Conservation (phyloP, 1,140 invertebrate genomes). For the Drosophila athabasca region DNA sequence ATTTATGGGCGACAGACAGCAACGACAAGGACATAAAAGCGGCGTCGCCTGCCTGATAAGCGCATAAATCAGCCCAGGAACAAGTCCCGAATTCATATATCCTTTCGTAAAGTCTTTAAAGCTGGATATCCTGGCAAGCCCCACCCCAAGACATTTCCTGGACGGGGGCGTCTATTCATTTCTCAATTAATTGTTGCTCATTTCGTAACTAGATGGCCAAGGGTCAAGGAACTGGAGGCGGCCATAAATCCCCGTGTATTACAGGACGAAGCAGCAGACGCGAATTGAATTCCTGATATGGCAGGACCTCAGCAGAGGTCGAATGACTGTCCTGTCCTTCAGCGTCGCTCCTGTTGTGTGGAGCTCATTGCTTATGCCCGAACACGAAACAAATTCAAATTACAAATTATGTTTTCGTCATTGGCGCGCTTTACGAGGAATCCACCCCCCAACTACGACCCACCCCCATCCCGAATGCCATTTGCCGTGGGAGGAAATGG, state of each 20-base stretch:
- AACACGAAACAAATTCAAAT: slow-evolving; percentile 83
- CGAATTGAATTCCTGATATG: slow-evolving; percentile 28
- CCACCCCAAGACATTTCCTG: too few species aligned
- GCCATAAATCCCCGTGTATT: not conserved
- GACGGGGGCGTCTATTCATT: too few species aligned
- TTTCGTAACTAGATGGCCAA: too few species aligned
- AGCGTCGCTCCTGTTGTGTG: not conserved
- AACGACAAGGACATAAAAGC: slow-evolving; percentile 66
- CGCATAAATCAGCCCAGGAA: slow-evolving; percentile 70
- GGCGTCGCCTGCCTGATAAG: slow-evolving; percentile 75
- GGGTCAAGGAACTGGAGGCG: not conserved
- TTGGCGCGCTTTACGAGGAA: slow-evolving; percentile 58
- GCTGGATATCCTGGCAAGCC: too few species aligned
- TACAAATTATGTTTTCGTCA: slow-evolving; percentile 83
- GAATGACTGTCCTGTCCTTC: not conserved
- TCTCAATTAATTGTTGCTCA: too few species aligned
- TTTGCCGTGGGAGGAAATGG: too few species aligned
- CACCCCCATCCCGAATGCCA: not conserved
- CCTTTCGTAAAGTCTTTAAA: too few species aligned
- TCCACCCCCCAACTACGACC: not conserved
- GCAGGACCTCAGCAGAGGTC: slow-evolving; percentile 1
- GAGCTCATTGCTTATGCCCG: slow-evolving; percentile 77
- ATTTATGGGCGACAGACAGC: slow-evolving; percentile 74
- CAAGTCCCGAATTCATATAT: not conserved
- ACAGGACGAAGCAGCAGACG: slow-evolving; percentile 6